Conservation (phyloP, 2,113 vertebrate species). For the Centropristis striata region DNA sequence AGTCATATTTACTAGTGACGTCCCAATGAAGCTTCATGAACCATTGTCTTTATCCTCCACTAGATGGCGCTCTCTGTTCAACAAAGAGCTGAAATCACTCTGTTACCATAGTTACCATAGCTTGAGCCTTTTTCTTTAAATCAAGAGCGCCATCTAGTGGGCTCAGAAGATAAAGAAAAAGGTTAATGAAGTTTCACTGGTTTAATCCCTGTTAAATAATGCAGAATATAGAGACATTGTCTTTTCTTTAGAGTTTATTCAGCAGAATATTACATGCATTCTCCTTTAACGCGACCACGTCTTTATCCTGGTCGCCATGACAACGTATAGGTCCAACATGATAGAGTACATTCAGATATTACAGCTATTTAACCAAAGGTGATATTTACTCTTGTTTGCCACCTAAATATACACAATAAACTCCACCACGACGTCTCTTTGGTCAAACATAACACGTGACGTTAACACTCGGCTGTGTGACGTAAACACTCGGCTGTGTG, state of each 20-base stretch:
- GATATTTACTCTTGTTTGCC: slow-evolving; percentile 60
- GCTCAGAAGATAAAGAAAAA: too few species aligned
- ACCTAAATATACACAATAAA: slow-evolving; percentile 85
- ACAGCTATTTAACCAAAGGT: slow-evolving; percentile 67
- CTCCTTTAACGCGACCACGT: slow-evolving; percentile 9
- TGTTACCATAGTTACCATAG: too few species aligned
- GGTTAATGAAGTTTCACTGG: too few species aligned
- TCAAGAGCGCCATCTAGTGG: too few species aligned
- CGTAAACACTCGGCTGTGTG: too few species aligned
- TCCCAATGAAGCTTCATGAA: too few species aligned
- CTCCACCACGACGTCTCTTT: slow-evolving; percentile 76
- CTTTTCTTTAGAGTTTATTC: slow-evolving; percentile 67
- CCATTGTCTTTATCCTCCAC: too few species aligned
- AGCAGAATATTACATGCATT: slow-evolving; percentile 73
- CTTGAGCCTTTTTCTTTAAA: too few species aligned
- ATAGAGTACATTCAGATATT: slow-evolving; percentile 78
- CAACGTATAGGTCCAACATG: slow-evolving; percentile 73
- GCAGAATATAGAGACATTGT: neutral
- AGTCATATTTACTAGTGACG: too few species aligned
- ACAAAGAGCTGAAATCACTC: too few species aligned
- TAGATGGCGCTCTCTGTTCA: too few species aligned
- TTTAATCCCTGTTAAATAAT: too few species aligned
- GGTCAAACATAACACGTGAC: slow-evolving; percentile 71
- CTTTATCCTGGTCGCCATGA: slow-evolving; percentile 42
- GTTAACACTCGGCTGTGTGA: slow-evolving; percentile 63